These are phyloP conservation scores for Sardinella longiceps DNA, from an alignment of 2,797 vertebrate species.

Conservation along the genomic window DNA sequence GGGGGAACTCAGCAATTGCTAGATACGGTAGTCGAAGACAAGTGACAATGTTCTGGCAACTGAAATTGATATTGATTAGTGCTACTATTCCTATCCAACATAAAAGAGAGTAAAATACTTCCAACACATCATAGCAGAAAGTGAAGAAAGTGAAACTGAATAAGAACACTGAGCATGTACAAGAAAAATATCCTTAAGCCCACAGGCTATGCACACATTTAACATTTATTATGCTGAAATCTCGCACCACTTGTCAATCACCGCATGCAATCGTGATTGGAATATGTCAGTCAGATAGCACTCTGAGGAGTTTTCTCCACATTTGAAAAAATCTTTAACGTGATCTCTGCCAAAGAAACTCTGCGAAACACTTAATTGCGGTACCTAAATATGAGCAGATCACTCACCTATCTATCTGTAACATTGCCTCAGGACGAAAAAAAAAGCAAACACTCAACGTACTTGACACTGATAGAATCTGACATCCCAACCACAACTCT, in stretches of 20 bases:
- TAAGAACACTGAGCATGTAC: background rate
- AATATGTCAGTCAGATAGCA: background rate
- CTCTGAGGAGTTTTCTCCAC: background rate
- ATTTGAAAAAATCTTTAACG: background rate
- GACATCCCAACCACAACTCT: background rate
- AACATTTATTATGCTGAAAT: background rate
- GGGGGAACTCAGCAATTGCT: background rate
- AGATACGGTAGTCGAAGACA: background rate
- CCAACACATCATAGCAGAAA: conserved; percentile 45
- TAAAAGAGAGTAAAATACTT: conserved; percentile 45
- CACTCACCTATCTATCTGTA: background rate
- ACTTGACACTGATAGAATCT: conserved; percentile 13
- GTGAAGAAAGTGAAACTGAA: background rate
- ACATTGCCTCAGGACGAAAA: background rate
- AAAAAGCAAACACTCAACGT: background rate
- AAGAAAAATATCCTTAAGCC: background rate
- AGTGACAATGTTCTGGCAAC: background rate
- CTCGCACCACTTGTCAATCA: background rate
- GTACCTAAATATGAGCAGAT: background rate
- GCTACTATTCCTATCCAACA: background rate
- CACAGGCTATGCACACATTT: background rate
- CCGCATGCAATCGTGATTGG: background rate
- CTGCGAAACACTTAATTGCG: background rate
- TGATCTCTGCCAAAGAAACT: background rate
- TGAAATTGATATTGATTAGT: background rate